These are phyloP conservation scores for Hydrozoanthus gracilis DNA, from an alignment of 92 coral and sea anemone genomes.

Conservation along the genomic window DNA sequence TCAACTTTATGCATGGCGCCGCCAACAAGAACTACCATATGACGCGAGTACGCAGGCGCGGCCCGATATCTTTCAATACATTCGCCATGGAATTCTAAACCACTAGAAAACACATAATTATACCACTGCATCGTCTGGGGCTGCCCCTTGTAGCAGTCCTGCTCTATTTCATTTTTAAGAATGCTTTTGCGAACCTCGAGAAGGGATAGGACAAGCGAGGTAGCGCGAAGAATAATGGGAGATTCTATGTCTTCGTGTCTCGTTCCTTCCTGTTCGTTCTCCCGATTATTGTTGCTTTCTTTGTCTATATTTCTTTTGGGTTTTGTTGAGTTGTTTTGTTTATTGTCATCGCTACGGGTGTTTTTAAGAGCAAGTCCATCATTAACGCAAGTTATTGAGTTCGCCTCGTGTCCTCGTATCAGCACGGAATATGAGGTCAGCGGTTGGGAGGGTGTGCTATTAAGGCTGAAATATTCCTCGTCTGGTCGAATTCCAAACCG, in stretches of 20 bases:
- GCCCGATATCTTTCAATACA: constrained; percentile 77
- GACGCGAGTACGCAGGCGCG: constrained; percentile 62
- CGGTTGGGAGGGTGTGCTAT: constrained; percentile 81
- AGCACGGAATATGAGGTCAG: constrained; percentile 81
- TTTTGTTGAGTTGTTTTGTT: background rate
- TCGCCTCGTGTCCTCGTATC: constrained; percentile 63
- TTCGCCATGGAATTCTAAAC: constrained; percentile 76
- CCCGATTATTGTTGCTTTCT: background rate
- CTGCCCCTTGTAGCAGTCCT: constrained; percentile 55
- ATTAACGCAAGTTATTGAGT: constrained; percentile 49
- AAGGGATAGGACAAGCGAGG: constrained; percentile 65
- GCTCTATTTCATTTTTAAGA: constrained; percentile 49
- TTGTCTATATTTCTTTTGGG: background rate
- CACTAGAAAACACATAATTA: constrained; percentile 75
- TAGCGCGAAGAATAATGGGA: constrained; percentile 60
- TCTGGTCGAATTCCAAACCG: constrained; percentile 87
- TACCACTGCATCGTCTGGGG: constrained; percentile 90
- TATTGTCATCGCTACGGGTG: constrained; percentile 21
- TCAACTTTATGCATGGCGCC: constrained; percentile 81
- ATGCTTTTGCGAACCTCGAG: constrained; percentile 70
- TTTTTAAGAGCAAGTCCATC: constrained; percentile 55
- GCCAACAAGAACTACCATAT: constrained; percentile 73
- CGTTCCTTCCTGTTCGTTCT: background rate
- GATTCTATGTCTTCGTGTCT: background rate
- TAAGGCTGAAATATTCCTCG: constrained; percentile 74